Conservation (phyloP, 2,888 invertebrate species). For the Trichacis sp. region DNA sequence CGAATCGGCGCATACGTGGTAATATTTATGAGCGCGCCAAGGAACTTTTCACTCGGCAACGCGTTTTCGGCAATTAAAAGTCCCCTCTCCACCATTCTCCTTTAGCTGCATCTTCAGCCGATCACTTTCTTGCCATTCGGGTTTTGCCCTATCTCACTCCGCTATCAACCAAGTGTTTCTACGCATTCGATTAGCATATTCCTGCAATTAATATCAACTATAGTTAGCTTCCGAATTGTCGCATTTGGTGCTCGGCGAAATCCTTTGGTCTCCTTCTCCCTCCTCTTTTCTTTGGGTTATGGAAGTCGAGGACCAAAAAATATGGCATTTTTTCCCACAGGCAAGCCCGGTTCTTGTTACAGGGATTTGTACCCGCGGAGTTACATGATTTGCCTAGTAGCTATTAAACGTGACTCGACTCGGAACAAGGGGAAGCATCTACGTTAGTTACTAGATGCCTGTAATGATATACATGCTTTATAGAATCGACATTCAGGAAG, state of each 20-base stretch:
- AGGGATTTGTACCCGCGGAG: slow-evolving; percentile 19
- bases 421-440: slow-evolving; percentile 24
- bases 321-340: background rate
- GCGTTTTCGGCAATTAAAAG: background rate
- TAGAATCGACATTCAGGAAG: slow-evolving; percentile 29
- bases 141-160: too few relatives aligned
- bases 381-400: slow-evolving; percentile 20
- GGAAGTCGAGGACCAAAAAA: background rate
- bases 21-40: background rate
- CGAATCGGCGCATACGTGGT: background rate
- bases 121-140: background rate
- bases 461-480: slow-evolving; percentile 26
- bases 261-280: background rate
- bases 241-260: background rate
- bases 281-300: background rate
- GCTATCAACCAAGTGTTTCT: background rate
- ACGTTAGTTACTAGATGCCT: slow-evolving; percentile 8
- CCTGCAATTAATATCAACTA: background rate
- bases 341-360: background rate
- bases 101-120: background rate
- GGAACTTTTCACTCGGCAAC: background rate
- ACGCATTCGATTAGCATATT: background rate
- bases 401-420: slow-evolving; percentile 31
- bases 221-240: background rate
- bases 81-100: too few relatives aligned